Conservation (phyloP, 2,888 invertebrate genomes). For the Empis stercorea region DNA sequence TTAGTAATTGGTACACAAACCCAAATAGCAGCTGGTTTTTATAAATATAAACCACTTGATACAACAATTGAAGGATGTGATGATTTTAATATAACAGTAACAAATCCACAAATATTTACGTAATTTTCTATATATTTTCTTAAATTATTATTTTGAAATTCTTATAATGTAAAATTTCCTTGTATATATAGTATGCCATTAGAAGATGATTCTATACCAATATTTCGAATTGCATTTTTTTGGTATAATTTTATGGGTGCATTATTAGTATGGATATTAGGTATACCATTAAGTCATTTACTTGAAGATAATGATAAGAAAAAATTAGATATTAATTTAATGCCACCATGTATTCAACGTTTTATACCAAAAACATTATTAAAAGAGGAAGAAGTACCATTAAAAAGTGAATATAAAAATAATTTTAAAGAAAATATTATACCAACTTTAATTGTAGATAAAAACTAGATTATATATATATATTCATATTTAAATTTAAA, state of each 20-base stretch:
- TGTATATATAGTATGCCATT: background rate
- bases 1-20: slow-evolving; percentile 23
- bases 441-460: too few species aligned
- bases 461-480: too few species aligned
- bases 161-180: background rate
- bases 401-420: background rate
- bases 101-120: background rate
- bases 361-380: slow-evolving; percentile 11
- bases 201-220: slow-evolving; percentile 17
- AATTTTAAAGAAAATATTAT: too few species aligned
- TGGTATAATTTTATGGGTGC: slow-evolving; percentile 44
- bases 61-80: slow-evolving; percentile 21
- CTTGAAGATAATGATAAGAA: slow-evolving; percentile 23
- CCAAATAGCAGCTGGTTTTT: slow-evolving; percentile 14
- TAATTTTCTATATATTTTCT: background rate
- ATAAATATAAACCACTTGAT: slow-evolving; percentile 20
- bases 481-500: too few species aligned
- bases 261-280: slow-evolving; percentile 38
- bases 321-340: slow-evolving; percentile 22
- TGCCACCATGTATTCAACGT: slow-evolving; percentile 21
- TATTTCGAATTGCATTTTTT: slow-evolving; percentile 46
- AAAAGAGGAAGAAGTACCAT: background rate
- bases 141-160: background rate
- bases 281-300: slow-evolving; percentile 40
- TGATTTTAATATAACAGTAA: slow-evolving; percentile 14